phyloP scores from a whole-genome alignment of 2,888 invertebrate species.

The Clanis bilineata region DNA sequence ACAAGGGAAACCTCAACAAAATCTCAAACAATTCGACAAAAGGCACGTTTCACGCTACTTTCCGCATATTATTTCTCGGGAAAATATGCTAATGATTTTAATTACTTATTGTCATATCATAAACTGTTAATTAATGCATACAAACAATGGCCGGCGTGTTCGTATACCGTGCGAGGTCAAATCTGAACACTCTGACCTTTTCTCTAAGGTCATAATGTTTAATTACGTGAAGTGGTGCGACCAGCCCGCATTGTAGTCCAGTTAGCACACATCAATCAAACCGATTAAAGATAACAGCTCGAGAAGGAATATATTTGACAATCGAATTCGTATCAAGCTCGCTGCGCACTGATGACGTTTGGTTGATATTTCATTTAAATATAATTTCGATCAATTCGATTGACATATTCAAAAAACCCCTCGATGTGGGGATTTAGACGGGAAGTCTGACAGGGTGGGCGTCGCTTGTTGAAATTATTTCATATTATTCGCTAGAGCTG shows the following conservation, averaged over 20 bases:
- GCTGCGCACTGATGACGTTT: no score
- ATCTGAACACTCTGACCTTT: constrained; percentile 50
- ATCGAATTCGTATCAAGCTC: no score
- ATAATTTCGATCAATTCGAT: no score
- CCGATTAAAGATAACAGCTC: neutral
- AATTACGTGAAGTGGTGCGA: constrained; percentile 44
- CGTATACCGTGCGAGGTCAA: constrained; percentile 37
- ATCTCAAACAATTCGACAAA: neutral
- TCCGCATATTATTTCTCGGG: neutral
- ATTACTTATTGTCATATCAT: constrained; percentile 1
- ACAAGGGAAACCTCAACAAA: neutral
- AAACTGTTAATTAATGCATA: neutral
- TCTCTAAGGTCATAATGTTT: constrained; percentile 53
- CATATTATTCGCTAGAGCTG: no score
- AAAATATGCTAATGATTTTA: neutral
- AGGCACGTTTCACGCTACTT: neutral
- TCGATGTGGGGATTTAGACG: no score
- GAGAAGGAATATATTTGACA: no score
- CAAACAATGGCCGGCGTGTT: neutral
- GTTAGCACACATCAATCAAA: neutral
- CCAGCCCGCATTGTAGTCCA: neutral
- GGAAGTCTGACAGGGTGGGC: no score
- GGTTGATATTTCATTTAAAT: no score
- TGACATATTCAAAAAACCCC: no score
- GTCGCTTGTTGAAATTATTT: no score